These are phyloP conservation scores for Panzeria rudis DNA, from an alignment of 2,888 invertebrate species.

Conservation along the genomic window DNA sequence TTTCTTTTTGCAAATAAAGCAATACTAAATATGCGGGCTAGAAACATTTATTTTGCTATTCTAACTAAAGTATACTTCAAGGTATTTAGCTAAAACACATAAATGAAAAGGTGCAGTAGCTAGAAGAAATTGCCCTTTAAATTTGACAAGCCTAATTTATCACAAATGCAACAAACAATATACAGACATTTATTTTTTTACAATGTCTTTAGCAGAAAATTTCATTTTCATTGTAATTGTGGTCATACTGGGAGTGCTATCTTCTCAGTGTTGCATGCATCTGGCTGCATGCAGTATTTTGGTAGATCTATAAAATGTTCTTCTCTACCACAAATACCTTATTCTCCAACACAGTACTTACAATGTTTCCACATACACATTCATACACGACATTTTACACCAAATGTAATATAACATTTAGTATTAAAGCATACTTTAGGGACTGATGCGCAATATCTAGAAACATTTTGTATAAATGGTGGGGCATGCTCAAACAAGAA, in stretches of 20 bases:
- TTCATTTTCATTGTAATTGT: constrained; percentile 70
- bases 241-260: constrained; percentile 55
- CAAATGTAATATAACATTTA: constrained; percentile 52
- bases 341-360: constrained; percentile 3
- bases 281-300: constrained; percentile 32
- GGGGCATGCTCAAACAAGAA: constrained; percentile 33
- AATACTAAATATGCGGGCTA: constrained; percentile 45
- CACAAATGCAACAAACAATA: constrained; percentile 75
- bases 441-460: constrained; percentile 27
- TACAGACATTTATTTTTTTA: constrained; percentile 59
- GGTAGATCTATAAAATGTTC: constrained; percentile 38
- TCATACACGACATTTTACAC: background rate
- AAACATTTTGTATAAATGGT: constrained; percentile 9
- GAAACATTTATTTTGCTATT: constrained; percentile 26
- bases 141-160: constrained; percentile 83
- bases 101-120: constrained; percentile 48
- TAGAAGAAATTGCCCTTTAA: constrained; percentile 55
- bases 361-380: constrained; percentile 1
- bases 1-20: constrained; percentile 13
- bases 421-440: constrained; percentile 68
- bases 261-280: constrained; percentile 17
- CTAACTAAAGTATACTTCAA: constrained; percentile 44
- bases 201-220: constrained; percentile 50
- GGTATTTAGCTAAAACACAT: background rate
- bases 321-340: constrained; percentile 45